Percentiles rank a stretch among this genome's conserved stretches.
Conservation (phyloP, 64 coral and sea anemone species). For the Montipora cactus region DNA sequence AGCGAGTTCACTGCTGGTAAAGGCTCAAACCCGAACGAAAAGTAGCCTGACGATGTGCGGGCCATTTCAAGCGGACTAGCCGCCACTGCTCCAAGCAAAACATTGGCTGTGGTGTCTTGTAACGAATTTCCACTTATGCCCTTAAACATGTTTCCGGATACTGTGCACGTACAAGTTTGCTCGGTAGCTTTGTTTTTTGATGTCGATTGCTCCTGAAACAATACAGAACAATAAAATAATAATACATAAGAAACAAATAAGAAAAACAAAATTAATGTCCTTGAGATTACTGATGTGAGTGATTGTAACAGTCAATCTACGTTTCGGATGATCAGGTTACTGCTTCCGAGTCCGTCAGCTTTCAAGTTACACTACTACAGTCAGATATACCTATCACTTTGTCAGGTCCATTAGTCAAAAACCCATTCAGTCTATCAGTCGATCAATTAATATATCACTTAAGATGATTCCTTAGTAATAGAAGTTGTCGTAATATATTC, state of each 20-base stretch:
- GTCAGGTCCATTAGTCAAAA: no score
- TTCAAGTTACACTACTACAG: no score
- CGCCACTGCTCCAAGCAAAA: background rate
- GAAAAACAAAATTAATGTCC: background rate
- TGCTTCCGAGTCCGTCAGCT: no score
- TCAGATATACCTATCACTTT: no score
- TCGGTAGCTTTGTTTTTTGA: background rate
- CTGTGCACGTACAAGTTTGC: background rate
- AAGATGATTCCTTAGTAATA: no score
- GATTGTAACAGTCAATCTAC: background rate
- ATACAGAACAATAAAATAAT: no score
- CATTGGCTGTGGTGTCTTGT: background rate
- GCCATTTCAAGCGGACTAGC: background rate
- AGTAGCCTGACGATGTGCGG: constrained; percentile 7
- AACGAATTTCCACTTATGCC: background rate
- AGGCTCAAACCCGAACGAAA: constrained; percentile 35
- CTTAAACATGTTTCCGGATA: background rate
- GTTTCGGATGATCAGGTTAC: no score
- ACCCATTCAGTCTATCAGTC: background rate
- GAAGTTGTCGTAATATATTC: no score
- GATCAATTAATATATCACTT: background rate
- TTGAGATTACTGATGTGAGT: background rate
- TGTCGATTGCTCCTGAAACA: background rate
- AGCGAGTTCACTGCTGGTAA: background rate
- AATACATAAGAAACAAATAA: background rate